phyloP scores from a whole-genome alignment of 2,113 vertebrate genomes.

The Piaya cayana region DNA sequence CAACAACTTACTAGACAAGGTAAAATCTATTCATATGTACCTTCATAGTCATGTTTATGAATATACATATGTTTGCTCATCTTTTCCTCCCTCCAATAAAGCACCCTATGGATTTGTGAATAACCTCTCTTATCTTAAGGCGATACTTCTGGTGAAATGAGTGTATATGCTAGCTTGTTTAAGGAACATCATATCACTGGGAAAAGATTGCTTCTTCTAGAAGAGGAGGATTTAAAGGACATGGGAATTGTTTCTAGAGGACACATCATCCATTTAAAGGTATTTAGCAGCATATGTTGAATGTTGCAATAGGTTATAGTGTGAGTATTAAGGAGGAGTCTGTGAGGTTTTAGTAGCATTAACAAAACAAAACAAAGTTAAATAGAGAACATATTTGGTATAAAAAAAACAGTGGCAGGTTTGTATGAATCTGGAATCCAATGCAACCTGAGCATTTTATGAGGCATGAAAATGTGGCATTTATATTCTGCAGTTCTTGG shows the following conservation, averaged over 20 bases:
- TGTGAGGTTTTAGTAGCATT: background rate
- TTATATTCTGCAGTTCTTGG: background rate
- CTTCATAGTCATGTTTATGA: background rate
- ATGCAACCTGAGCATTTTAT: background rate
- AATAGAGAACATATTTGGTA: background rate
- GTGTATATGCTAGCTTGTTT: slow-evolving; percentile 87
- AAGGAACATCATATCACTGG: slow-evolving; percentile 97
- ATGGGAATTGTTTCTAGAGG: slow-evolving; percentile 96
- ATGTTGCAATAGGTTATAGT: background rate
- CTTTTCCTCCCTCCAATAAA: background rate
- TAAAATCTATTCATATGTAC: slow-evolving; percentile 60
- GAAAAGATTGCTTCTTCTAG: slow-evolving; percentile 87
- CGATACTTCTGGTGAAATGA: slow-evolving; percentile 83
- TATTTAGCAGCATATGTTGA: slow-evolving; percentile 42
- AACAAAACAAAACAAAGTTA: background rate
- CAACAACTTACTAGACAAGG: slow-evolving; percentile 91
- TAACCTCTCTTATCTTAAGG: slow-evolving; percentile 74
- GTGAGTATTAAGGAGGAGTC: background rate
- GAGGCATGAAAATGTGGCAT: background rate
- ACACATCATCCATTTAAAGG: slow-evolving; percentile 97
- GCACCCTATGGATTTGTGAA: slow-evolving; percentile 30
- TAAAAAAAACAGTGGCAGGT: background rate
- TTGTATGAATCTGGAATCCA: background rate
- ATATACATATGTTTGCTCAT: background rate
- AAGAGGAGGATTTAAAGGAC: slow-evolving; percentile 91